Base-by-base conservation (phyloP, 2,797 vertebrate species). In the Alcedo quadribrachys region DNA sequence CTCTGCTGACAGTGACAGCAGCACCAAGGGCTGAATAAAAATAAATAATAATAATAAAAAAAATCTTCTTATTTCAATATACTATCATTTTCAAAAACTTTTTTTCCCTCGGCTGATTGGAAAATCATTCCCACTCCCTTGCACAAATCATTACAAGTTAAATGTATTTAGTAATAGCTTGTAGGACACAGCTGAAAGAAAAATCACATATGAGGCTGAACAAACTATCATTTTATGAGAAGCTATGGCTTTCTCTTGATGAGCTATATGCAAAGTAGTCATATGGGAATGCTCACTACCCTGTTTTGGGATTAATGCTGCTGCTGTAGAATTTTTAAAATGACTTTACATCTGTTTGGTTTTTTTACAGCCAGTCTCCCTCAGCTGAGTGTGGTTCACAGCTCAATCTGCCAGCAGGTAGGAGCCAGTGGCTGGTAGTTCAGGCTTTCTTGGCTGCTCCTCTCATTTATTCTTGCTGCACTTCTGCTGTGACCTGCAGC, bases 321-420 rank as follows among this genome's bases (percentile, higher is more conserved):
- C 66, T 78, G 85, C 68, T 66, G 54, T 11, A 28, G 40, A 75
- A 83, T 91, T 60, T 83, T 55, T 62, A 75, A 94, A 87, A 95
- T 94, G 5, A 93, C 60, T 81, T 95, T 96, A 85, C 92, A 96
- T 96, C 91, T 97, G 94, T 85, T 95, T 95, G 95, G 80, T 95
- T 92, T 80, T 95, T 90, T 93, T 95, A 81, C 85, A 96, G 85
- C 84, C 94, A 90, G 79, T 86, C 71, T 91, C 81, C 77, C 87
- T 97, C 85, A 96, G 97, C 94, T 96, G 94, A 96, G 89, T 92
- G 85, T 91, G 86, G 95, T 92, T 94, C 96, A 95, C 92, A 96
- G 90, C 84, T 93, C 92, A 95, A 89, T 95, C 87, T 88, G 85
- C 79, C 93, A 93, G 86, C 89, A 97, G 71, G 94, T 96, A 95